Conservation (phyloP, 2,888 invertebrate genomes). For the Drosophila anomalata region DNA sequence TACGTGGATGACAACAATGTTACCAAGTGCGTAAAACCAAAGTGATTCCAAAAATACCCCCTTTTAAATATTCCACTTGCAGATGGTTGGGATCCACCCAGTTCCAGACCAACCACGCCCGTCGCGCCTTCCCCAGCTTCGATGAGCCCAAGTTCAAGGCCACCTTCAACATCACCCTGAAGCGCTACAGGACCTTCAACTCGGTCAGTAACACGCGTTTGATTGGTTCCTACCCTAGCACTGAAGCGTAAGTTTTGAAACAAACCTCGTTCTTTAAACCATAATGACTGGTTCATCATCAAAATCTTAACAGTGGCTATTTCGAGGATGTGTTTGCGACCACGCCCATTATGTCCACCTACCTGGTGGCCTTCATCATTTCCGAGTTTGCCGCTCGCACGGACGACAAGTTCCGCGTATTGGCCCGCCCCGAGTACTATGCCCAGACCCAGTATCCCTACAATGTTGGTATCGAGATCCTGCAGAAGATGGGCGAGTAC, state of each 20-base stretch:
- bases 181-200: constrained; percentile 77
- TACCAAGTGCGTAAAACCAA: constrained; percentile 63
- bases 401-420: constrained; percentile 84
- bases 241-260: constrained; percentile 60
- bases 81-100: constrained; percentile 87
- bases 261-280: not conserved
- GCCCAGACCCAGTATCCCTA: constrained; percentile 88
- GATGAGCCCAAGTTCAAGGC: constrained; percentile 91
- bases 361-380: constrained; percentile 91
- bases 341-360: constrained; percentile 90
- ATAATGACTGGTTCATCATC: not conserved
- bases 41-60: not conserved
- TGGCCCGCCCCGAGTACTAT: constrained; percentile 88
- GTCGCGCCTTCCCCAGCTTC: constrained; percentile 91
- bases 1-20: constrained; percentile 82
- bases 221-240: constrained; percentile 13
- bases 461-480: constrained; percentile 86
- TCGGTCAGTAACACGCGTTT: constrained; percentile 73
- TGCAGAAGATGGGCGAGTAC: constrained; percentile 85
- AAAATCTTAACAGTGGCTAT: constrained; percentile 47
- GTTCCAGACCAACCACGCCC: constrained; percentile 88
- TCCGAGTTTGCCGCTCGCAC: constrained; percentile 84
- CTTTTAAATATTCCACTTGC: not conserved
- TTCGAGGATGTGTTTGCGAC: constrained; percentile 72
- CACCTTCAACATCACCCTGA: constrained; percentile 85